Evolutionary conservation across 2,888 invertebrate species (phyloP).

Genomic region (Oscheius sp.): DNA sequence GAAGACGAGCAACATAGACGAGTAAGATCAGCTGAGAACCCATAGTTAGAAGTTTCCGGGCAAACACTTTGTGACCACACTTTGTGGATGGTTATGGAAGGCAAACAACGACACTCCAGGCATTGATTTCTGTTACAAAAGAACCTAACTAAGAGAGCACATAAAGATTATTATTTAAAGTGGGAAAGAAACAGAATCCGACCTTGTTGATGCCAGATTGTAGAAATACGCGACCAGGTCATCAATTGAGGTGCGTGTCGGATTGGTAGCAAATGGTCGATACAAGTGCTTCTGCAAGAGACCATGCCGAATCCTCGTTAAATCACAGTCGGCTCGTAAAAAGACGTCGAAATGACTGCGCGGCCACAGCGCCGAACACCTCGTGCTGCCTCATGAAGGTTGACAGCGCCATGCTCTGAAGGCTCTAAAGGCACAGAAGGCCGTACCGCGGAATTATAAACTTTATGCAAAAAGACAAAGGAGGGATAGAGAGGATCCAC

Average conservation of each 20-base stretch:
- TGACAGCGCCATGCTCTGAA: too few relatives aligned
- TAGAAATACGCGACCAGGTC: constrained; percentile 5
- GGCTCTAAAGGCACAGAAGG: too few relatives aligned
- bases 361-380: constrained; percentile 36
- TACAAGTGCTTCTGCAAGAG: constrained; percentile 30
- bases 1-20: not conserved
- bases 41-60: not conserved
- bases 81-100: constrained; percentile 36
- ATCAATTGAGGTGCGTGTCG: constrained; percentile 30
- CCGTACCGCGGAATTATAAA: too few relatives aligned
- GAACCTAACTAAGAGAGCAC: not conserved
- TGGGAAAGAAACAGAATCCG: not conserved
- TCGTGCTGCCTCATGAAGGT: constrained; percentile 18
- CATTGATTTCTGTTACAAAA: constrained; percentile 9
- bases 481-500: not conserved
- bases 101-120: constrained; percentile 19
- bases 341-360: constrained; percentile 37
- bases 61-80: constrained; percentile 26
- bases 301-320: constrained; percentile 36
- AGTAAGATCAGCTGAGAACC: constrained; percentile 8
- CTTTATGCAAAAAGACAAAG: not conserved
- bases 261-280: constrained; percentile 32
- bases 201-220: not conserved
- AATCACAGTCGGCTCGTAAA: constrained; percentile 38
- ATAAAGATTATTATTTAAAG: not conserved